A percentile compares a stretch with the other conserved stretches of the same genome.
Evolutionary conservation across 2,113 vertebrate genomes (phyloP).

Genomic region (Zosterops pallidus): DNA sequence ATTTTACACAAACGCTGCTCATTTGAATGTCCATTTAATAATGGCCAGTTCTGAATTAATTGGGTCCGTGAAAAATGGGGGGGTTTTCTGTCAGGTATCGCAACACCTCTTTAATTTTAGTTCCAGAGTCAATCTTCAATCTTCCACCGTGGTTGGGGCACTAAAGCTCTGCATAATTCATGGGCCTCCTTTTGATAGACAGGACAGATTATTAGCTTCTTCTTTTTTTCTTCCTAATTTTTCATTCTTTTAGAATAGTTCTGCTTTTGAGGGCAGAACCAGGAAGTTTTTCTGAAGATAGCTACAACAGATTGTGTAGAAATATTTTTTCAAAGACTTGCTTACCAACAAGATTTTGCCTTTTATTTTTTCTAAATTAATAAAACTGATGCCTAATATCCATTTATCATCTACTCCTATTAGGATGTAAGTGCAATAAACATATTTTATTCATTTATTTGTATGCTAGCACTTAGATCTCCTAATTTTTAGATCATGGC

Average conservation of each 20-base stretch:
- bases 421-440: neutral
- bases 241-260: neutral
- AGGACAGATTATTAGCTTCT: neutral
- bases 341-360: conserved; percentile 19
- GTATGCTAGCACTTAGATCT: neutral
- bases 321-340: neutral
- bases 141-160: neutral
- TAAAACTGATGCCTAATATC: neutral
- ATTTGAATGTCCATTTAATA: neutral
- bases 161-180: neutral
- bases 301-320: neutral
- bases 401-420: neutral
- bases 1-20: rapidly evolving
- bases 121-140: neutral
- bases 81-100: neutral
- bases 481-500: neutral
- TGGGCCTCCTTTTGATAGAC: neutral
- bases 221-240: neutral
- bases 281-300: neutral
- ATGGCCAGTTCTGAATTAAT: neutral
- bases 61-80: neutral
- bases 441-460: neutral
- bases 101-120: neutral
- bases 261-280: neutral
- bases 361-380: neutral